A percentile compares a stretch with the other conserved stretches of the same genome.
phyloP scores from a whole-genome alignment of 1,140 invertebrate species.

The Cotesia typhae region DNA sequence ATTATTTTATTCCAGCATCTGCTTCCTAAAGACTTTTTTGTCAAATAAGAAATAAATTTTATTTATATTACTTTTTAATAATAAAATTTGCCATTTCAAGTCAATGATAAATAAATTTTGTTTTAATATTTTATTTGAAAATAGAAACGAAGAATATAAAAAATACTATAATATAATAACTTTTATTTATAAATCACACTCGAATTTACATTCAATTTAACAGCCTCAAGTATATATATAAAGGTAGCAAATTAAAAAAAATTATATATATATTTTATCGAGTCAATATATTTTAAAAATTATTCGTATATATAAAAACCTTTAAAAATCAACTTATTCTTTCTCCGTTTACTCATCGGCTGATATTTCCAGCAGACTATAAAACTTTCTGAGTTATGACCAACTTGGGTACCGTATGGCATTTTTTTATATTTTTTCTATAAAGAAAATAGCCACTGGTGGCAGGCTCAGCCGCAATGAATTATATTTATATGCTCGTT shows the following conservation, averaged over 20 bases:
- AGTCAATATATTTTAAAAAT: conserved; percentile 3
- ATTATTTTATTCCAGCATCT: conserved; percentile 1
- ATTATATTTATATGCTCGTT: conserved; percentile 22
- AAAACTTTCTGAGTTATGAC: conserved; percentile 45
- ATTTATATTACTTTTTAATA: too few species aligned
- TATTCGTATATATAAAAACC: conserved; percentile 22
- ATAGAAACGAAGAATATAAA: not conserved
- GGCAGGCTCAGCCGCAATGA: conserved; percentile 1
- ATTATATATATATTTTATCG: conserved; percentile 6
- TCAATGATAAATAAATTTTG: too few species aligned
- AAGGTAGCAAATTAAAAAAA: conserved; percentile 37
- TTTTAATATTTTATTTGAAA: not conserved
- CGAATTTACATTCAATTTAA: conserved; percentile 23
- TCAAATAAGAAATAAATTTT: not conserved
- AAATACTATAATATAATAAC: not conserved
- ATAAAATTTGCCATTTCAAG: too few species aligned
- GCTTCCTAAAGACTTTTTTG: not conserved
- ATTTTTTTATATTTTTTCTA: conserved; percentile 14
- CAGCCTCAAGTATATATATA: conserved; percentile 16
- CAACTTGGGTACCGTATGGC: conserved; percentile 6
- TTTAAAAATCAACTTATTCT: conserved; percentile 26
- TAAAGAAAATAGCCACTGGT: conserved; percentile 18
- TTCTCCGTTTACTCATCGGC: conserved; percentile 15
- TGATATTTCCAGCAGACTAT: conserved; percentile 47
- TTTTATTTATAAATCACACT: not conserved